These are phyloP conservation scores for Asbolus verrucosus DNA, from an alignment of 1,140 invertebrate genomes.

Conservation along the genomic window DNA sequence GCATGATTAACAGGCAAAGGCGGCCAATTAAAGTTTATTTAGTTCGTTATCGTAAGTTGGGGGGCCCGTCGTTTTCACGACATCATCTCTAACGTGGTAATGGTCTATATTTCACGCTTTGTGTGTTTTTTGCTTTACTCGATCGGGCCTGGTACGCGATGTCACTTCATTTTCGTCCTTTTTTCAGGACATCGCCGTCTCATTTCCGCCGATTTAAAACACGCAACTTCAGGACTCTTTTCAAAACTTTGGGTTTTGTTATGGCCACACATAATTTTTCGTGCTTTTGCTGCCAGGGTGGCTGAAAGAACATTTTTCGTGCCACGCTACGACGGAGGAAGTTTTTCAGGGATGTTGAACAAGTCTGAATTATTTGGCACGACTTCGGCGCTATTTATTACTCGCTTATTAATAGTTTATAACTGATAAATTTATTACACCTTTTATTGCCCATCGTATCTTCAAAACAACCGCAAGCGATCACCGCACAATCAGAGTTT, in stretches of 20 bases:
- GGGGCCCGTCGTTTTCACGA: slow-evolving; percentile 41
- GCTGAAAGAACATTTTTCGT: slow-evolving; percentile 55
- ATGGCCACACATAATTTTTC: slow-evolving; percentile 56
- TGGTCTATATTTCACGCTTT: slow-evolving; percentile 58
- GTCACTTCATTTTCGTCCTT: slow-evolving; percentile 59
- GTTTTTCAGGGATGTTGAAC: slow-evolving; percentile 46
- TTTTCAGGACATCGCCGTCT: slow-evolving; percentile 58
- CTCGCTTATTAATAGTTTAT: slow-evolving; percentile 33
- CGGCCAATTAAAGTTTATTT: slow-evolving; percentile 61
- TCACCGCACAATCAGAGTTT: not conserved
- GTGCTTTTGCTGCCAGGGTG: slow-evolving; percentile 48
- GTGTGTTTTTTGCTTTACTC: slow-evolving; percentile 45
- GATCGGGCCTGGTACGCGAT: slow-evolving; percentile 58
- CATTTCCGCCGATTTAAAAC: slow-evolving; percentile 60
- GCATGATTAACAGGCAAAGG: slow-evolving; percentile 54
- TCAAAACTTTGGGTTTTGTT: slow-evolving; percentile 52
- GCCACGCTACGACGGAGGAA: slow-evolving; percentile 50
- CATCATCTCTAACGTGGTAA: slow-evolving; percentile 56
- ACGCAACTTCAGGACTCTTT: slow-evolving; percentile 57
- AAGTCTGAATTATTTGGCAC: slow-evolving; percentile 49
- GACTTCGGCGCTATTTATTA: slow-evolving; percentile 47
- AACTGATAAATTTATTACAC: slow-evolving; percentile 33
- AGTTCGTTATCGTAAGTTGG: slow-evolving; percentile 58
- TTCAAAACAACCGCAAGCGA: slow-evolving; percentile 2
- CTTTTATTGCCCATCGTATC: slow-evolving; percentile 6